Conservation (phyloP, 2,113 vertebrate genomes). For the Zapornia atra region DNA sequence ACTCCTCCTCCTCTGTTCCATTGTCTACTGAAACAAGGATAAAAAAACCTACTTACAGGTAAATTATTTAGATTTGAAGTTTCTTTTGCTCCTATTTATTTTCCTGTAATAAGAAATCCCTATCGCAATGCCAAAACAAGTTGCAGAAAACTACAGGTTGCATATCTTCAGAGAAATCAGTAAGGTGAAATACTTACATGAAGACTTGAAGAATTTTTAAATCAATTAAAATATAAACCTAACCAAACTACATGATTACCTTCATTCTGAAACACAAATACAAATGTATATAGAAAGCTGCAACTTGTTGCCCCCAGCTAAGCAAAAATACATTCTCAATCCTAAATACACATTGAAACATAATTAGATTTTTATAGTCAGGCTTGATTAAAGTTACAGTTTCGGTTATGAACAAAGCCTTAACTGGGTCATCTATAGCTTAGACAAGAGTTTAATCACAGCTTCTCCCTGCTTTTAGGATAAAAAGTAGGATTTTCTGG, state of each 20-base stretch:
- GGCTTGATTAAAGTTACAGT: slow-evolving; percentile 12
- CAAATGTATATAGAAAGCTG: neutral
- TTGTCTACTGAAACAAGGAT: neutral
- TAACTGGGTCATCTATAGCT: slow-evolving; percentile 56
- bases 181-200: neutral
- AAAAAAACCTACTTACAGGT: neutral
- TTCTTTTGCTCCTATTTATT: neutral
- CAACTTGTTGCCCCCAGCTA: neutral
- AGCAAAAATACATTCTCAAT: neutral
- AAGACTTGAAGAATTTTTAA: neutral
- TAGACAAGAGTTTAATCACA: slow-evolving; percentile 21
- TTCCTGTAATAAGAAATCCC: neutral
- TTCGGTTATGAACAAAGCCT: neutral
- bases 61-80: neutral
- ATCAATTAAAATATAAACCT: neutral
- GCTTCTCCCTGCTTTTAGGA: neutral
- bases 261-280: neutral
- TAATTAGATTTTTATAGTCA: slow-evolving; percentile 44
- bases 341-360: slow-evolving; percentile 5
- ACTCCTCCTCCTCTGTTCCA: neutral
- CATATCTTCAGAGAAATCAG: neutral
- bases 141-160: neutral
- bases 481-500: neutral
- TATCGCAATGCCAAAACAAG: neutral
- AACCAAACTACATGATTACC: neutral